Base-by-base conservation (phyloP, 2,113 vertebrate species). In the Ellobius talpinus region DNA sequence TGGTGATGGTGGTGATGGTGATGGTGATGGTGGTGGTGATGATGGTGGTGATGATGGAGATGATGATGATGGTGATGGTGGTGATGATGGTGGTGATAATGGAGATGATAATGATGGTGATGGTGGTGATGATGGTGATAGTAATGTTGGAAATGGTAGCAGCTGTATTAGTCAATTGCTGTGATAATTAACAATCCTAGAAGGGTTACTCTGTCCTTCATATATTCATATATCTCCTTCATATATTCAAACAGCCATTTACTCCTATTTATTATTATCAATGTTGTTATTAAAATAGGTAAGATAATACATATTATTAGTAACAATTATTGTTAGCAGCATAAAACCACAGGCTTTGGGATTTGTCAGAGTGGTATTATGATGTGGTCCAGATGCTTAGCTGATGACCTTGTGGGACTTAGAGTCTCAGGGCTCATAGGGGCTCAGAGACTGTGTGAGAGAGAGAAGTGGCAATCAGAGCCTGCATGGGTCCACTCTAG, bases 41-140 rank as follows among this genome's bases (percentile, higher is more conserved):
- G 63, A 0, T 78, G 61, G 0, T 66, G 47, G 0, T 26, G 1
- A 0, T 33, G 68, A 0, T 61, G 6, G 0, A 65, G 12, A 0
- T 50, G n/a, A 0, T 68, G 9, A 0, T 55, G n/a, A 0, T 58
- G 24, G 0, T 52, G 70, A 0, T n/a, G 0, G 0, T 23, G 45
- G 0, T 73, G 45, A 0, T 76, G 58, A 1, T 78, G 24, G 1
- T 58, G 17, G 0, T 89, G 45, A 0, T 33, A 58, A 0, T 61
- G 6, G 0, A 65, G 12, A 0, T 50, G n/a, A 0, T 68, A 6
- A 0, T 55, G n/a, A 9, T 58, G 77, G 1, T 45, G 24, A 2
- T 68, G 45, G 1, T 33, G 39, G 0, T 78, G 21, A 0, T 58
- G 58, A 0, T 50, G 0, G 0, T 45, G 31, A 0, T 86, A 45